These are phyloP conservation scores for Drosophila hawaiiensis DNA, from an alignment of 2,888 invertebrate species.

Conservation along the genomic window DNA sequence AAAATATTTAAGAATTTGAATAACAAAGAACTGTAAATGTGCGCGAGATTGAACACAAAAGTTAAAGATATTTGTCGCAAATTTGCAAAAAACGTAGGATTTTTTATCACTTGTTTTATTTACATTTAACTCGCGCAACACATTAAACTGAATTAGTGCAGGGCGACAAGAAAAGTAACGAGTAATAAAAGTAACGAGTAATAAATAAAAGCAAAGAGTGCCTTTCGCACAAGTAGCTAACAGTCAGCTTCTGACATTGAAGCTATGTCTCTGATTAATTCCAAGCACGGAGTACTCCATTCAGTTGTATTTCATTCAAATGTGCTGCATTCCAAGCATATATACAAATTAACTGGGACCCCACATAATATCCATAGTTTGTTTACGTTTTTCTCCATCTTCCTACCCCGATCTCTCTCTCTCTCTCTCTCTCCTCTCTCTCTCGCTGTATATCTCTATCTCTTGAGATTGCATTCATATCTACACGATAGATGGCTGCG, in stretches of 20 bases:
- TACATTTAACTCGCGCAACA: background rate
- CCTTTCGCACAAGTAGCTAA: background rate
- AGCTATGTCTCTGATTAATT: conserved; percentile 33
- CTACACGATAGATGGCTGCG: background rate
- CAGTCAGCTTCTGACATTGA: conserved; percentile 43
- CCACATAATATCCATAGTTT: conserved; percentile 41
- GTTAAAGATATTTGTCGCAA: too few relatives aligned
- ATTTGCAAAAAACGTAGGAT: too few relatives aligned
- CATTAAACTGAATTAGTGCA: background rate
- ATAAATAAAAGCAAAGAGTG: background rate
- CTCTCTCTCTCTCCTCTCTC: background rate
- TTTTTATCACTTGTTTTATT: background rate
- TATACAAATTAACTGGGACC: conserved; percentile 36
- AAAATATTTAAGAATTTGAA: background rate
- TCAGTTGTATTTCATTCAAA: conserved; percentile 11
- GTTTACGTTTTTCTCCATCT: conserved; percentile 2
- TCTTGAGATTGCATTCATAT: background rate
- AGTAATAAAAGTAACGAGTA: background rate
- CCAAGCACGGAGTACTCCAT: conserved; percentile 35
- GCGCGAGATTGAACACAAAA: background rate
- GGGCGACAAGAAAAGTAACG: background rate
- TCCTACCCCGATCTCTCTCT: background rate
- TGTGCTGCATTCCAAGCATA: conserved; percentile 5
- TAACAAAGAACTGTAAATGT: conserved; percentile 3
- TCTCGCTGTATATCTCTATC: background rate